These are phyloP conservation scores for Cathartes aura DNA, from an alignment of 2,113 vertebrate species.

Conservation along the genomic window DNA sequence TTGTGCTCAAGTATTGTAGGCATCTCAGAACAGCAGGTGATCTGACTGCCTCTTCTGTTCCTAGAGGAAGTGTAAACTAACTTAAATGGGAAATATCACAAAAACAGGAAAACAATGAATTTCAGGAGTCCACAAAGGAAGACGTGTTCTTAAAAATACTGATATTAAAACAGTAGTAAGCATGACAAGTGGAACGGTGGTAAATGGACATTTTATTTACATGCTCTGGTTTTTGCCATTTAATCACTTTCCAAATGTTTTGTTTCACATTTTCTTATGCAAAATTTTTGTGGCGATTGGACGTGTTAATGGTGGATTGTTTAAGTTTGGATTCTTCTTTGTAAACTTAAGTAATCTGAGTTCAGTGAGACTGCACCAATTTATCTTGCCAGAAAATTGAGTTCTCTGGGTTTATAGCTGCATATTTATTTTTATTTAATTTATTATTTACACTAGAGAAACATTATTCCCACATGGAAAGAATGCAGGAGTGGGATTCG, in stretches of 20 bases:
- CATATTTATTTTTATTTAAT: neutral
- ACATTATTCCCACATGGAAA: neutral
- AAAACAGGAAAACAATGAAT: conserved; percentile 50
- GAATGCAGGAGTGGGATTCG: neutral
- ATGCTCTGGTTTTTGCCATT: neutral
- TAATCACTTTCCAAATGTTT: neutral
- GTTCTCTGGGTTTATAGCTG: neutral
- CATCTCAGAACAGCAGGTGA: conserved; percentile 33
- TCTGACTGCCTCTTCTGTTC: conserved; percentile 41
- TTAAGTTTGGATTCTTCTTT: neutral
- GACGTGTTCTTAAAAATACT: conserved; percentile 30
- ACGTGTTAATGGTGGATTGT: neutral
- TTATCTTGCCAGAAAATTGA: neutral
- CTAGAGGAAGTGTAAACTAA: conserved; percentile 36
- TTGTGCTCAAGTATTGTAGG: conserved; percentile 18
- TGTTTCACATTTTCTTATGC: neutral
- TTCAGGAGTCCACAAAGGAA: conserved; percentile 30
- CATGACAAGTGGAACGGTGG: neutral
- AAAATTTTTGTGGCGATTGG: neutral
- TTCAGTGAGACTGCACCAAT: neutral
- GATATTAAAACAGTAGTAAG: neutral
- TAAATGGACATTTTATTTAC: neutral
- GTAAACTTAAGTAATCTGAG: neutral
- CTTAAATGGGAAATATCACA: conserved; percentile 28
- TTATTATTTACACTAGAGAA: neutral